Percentiles rank a stretch among this genome's conserved stretches.
Evolutionary conservation across 2,113 vertebrate genomes (phyloP).

Genomic region (Cryptotis parvus): DNA sequence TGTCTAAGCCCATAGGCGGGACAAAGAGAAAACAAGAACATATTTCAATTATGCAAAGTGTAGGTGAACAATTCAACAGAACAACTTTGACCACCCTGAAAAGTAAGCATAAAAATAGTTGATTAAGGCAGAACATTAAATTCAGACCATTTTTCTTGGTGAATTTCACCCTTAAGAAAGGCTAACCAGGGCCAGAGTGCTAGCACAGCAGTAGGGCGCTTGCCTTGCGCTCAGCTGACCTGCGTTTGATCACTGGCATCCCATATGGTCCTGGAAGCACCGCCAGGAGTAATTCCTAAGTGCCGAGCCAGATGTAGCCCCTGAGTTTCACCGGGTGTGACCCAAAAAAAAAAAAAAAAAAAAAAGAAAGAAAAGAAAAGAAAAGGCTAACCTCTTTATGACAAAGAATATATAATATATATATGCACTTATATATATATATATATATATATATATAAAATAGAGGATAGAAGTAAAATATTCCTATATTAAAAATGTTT

Average conservation of each 20-base stretch:
- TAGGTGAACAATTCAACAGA: neutral
- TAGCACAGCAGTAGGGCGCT: too few relatives aligned
- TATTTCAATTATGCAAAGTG: slow-evolving; percentile 49
- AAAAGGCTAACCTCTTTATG: neutral
- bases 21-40: slow-evolving; percentile 21
- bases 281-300: too few relatives aligned
- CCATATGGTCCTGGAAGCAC: too few relatives aligned
- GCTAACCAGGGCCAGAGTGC: too few relatives aligned
- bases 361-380: too few relatives aligned
- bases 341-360: too few relatives aligned
- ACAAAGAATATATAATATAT: neutral
- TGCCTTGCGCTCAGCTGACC: too few relatives aligned
- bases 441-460: neutral
- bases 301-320: too few relatives aligned
- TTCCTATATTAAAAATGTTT: neutral
- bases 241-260: too few relatives aligned
- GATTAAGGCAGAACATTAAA: neutral
- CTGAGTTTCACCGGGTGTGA: too few relatives aligned
- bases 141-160: neutral
- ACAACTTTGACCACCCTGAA: neutral
- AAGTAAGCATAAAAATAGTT: neutral
- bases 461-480: neutral
- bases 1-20: slow-evolving; percentile 21
- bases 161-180: neutral
- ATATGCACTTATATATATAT: too few relatives aligned